Evolutionary conservation across 1,140 invertebrate genomes (phyloP).

Genomic region (Microplitis demolitor): DNA sequence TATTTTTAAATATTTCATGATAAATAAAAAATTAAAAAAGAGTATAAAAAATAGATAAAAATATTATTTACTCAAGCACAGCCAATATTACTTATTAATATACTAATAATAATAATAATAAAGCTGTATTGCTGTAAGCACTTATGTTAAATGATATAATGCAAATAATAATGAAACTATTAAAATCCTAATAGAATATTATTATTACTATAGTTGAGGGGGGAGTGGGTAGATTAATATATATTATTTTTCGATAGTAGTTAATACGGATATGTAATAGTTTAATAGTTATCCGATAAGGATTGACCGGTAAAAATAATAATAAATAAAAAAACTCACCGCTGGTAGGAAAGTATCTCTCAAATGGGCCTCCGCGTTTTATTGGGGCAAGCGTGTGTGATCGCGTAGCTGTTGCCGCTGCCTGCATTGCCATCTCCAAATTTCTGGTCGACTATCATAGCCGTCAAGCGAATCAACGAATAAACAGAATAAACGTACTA

Average conservation of each 20-base stretch:
- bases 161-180: neutral
- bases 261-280: neutral
- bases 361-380: slow-evolving; percentile 74
- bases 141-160: neutral
- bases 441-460: slow-evolving; percentile 59
- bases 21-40: too few species aligned
- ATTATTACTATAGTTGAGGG: too few species aligned
- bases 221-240: too few species aligned
- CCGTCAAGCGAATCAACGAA: slow-evolving; percentile 61
- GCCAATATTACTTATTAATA: too few species aligned
- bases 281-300: slow-evolving; percentile 10
- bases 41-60: too few species aligned
- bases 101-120: too few species aligned
- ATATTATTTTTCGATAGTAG: neutral
- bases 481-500: slow-evolving; percentile 58
- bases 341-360: slow-evolving; percentile 79
- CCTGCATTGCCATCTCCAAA: slow-evolving; percentile 71
- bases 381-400: slow-evolving; percentile 75
- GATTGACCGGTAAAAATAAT: slow-evolving; percentile 51
- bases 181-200: neutral
- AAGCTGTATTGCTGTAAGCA: too few species aligned
- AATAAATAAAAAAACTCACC: slow-evolving; percentile 67
- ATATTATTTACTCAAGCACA: too few species aligned
- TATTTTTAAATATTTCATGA: too few species aligned
- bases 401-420: slow-evolving; percentile 70